Evolutionary conservation across 2,888 invertebrate genomes (phyloP), one percentile per base, ranked within the genome.

Genomic region (Volucella zonaria): DNA sequence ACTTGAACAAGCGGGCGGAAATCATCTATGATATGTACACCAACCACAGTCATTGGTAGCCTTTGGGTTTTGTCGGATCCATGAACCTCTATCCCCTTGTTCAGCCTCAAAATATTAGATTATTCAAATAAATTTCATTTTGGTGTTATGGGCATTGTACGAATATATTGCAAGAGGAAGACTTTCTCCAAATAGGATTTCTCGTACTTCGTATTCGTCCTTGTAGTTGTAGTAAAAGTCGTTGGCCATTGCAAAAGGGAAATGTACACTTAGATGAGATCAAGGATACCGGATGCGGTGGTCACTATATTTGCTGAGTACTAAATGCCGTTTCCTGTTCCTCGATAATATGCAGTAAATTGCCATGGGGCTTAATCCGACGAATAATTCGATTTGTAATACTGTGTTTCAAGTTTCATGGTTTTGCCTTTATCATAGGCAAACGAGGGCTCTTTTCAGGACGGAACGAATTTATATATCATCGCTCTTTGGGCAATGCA

Each of bases 41-140:
- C n/a, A 42, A 31, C 62, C 12, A 3, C 10, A 23, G n/a, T 3
- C 4, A 38, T 40, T 31, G 31, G 4, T 23, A 12, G 59, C 49
- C 61, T 54, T 42, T 62, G 49, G 74, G 56, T 62, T 70, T 74
- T 42, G 18, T 40, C 10, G 58, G 42, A 12, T 59, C 43, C 66
- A 43, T 64, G 56, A 59, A 43, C 8, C 42, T 56, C n/a, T 8
- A 40, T 15, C 2, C 15, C 15, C n/a, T 9, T 31, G 4, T 6
- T 31, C 47, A 8, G 49, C 66, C 43, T 23, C n/a, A 67, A 68
- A 74, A 78, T 82, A 75, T 78, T 62, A 59, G 61, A 79, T 31
- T 79, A 75, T 75, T 67, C 75, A 66, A 75, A 83, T 83, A 79
- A 71, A 79, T 79, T 83, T 54, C 70, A 54, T 76, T 76, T 76